These are phyloP conservation scores for Hipparchia semele DNA, from an alignment of 2,888 invertebrate species.

Conservation along the genomic window DNA sequence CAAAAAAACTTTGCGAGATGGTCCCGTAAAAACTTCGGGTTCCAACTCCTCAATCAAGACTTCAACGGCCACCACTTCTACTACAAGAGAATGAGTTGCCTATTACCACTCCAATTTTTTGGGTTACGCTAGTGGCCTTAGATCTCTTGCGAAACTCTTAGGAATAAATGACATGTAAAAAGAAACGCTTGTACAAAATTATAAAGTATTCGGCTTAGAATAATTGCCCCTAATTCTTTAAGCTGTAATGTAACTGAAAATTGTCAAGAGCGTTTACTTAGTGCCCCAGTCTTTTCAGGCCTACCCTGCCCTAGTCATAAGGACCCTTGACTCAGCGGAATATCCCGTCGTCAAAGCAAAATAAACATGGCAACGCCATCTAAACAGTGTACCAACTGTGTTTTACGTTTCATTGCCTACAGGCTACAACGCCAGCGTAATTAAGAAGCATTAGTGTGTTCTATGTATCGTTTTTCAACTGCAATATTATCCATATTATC, in stretches of 20 bases:
- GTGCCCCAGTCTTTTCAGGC: slow-evolving; percentile 42
- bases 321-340: slow-evolving; percentile 15
- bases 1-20: too few relatives aligned
- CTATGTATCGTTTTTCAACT: too few relatives aligned
- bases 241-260: slow-evolving; percentile 26
- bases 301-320: slow-evolving; percentile 39
- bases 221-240: too few relatives aligned
- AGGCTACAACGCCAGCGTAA: neutral
- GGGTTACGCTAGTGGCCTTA: neutral
- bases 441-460: neutral
- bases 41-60: too few relatives aligned
- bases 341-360: slow-evolving; percentile 34
- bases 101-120: too few relatives aligned
- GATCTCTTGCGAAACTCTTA: neutral
- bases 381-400: slow-evolving; percentile 58
- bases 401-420: neutral
- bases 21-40: too few relatives aligned
- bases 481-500: too few relatives aligned
- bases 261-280: slow-evolving; percentile 31
- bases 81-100: too few relatives aligned
- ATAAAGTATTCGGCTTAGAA: too few relatives aligned
- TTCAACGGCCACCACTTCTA: too few relatives aligned
- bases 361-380: slow-evolving; percentile 71
- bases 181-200: too few relatives aligned
- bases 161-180: neutral